A percentile compares a stretch with the other conserved stretches of the same genome.
These are phyloP conservation scores for Cordilura impudica DNA, from an alignment of 2,888 invertebrate genomes.

Conservation along the genomic window DNA sequence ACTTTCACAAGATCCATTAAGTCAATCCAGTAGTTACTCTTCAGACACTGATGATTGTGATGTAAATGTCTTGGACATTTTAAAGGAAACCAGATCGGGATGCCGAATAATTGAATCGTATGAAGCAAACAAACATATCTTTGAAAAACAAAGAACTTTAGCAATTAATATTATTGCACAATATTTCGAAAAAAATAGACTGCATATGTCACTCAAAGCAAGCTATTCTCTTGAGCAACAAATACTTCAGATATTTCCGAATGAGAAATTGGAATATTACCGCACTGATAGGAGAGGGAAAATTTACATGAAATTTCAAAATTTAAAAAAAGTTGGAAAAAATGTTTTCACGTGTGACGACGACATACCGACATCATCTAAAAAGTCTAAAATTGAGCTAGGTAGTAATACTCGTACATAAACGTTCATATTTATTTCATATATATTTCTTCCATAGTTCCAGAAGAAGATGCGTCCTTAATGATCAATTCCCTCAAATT, in stretches of 20 bases:
- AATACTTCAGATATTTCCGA: constrained; percentile 44
- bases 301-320: constrained; percentile 38
- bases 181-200: constrained; percentile 29
- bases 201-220: constrained; percentile 35
- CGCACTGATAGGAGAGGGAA: constrained; percentile 47
- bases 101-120: neutral
- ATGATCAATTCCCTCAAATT: neutral
- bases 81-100: neutral
- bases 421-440: no score
- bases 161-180: constrained; percentile 39
- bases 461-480: neutral
- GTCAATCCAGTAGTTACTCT: neutral
- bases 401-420: no score
- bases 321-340: constrained; percentile 40
- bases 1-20: neutral
- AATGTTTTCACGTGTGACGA: no score
- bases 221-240: constrained; percentile 45
- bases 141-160: constrained; percentile 28
- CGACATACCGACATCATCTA: no score
- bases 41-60: neutral
- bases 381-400: no score
- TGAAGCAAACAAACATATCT: neutral
- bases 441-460: no score
- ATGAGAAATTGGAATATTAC: constrained; percentile 48
- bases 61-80: neutral